phyloP scores from a whole-genome alignment of 2,888 invertebrate species.

The Eristalinus aeneus region DNA sequence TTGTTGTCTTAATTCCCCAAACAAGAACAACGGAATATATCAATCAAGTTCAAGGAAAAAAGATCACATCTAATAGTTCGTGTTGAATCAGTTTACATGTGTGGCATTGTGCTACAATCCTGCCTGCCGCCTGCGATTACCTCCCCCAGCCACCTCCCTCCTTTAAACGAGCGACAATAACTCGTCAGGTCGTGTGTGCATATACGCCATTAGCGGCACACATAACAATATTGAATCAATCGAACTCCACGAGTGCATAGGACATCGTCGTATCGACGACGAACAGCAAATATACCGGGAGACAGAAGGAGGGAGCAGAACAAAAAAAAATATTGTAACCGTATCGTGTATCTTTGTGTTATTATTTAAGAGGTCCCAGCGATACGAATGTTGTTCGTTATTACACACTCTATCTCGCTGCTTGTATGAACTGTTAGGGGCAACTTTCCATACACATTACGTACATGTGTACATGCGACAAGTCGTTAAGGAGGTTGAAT shows the following conservation, averaged over 20 bases:
- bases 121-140: neutral
- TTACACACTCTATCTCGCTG: neutral
- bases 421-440: neutral
- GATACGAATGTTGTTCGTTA: neutral
- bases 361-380: neutral
- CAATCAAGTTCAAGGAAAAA: neutral
- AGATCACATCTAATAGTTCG: neutral
- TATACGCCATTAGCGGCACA: constrained; percentile 33
- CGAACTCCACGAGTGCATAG: constrained; percentile 7
- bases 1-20: neutral
- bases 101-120: neutral
- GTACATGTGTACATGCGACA: constrained; percentile 37
- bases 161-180: neutral
- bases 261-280: neutral
- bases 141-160: neutral
- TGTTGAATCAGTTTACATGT: neutral
- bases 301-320: neutral
- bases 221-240: constrained; percentile 61
- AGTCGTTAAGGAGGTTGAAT: constrained; percentile 71
- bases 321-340: neutral
- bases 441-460: neutral
- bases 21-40: neutral
- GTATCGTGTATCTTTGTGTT: neutral
- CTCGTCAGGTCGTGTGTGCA: constrained; percentile 8
- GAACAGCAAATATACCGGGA: neutral